Conservation (phyloP, 2,888 invertebrate genomes). For the Autographa gamma region DNA sequence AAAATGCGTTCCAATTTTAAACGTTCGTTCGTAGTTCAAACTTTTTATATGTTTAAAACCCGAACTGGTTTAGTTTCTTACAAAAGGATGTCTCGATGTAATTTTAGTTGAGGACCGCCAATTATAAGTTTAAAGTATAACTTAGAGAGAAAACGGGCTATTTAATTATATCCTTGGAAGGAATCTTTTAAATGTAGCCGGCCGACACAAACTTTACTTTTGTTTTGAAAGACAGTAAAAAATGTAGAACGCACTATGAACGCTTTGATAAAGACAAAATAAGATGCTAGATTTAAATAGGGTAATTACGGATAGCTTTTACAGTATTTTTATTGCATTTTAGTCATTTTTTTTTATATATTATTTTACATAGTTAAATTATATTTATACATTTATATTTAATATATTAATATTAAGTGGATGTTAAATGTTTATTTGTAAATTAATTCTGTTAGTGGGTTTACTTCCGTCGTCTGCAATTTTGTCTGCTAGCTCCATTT, state of each 20-base stretch:
- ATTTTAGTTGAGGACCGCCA: conserved; percentile 73
- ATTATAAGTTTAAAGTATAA: conserved; percentile 77
- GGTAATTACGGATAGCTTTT: conserved; percentile 13
- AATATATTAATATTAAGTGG: too few species aligned
- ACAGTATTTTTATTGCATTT: too few species aligned
- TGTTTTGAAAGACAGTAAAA: conserved; percentile 52
- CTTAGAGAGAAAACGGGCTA: conserved; percentile 64
- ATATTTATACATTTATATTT: too few species aligned
- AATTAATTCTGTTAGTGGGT: too few species aligned
- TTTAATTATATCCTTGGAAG: conserved; percentile 75
- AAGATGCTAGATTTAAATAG: neutral
- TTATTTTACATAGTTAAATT: too few species aligned
- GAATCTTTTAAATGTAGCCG: conserved; percentile 72
- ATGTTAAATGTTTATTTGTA: too few species aligned
- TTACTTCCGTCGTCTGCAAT: too few species aligned
- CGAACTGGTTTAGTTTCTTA: conserved; percentile 48
- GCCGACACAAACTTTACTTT: conserved; percentile 61
- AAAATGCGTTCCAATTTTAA: conserved; percentile 2
- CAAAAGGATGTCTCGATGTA: conserved; percentile 71
- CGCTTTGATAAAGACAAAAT: neutral
- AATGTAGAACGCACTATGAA: neutral
- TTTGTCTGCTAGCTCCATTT: too few species aligned
- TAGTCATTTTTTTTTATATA: too few species aligned
- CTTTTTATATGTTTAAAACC: conserved; percentile 28
- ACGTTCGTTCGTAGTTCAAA: neutral